Conservation (phyloP, 2,888 invertebrate species). For the Pseudococcus jackbeardsleyi region DNA sequence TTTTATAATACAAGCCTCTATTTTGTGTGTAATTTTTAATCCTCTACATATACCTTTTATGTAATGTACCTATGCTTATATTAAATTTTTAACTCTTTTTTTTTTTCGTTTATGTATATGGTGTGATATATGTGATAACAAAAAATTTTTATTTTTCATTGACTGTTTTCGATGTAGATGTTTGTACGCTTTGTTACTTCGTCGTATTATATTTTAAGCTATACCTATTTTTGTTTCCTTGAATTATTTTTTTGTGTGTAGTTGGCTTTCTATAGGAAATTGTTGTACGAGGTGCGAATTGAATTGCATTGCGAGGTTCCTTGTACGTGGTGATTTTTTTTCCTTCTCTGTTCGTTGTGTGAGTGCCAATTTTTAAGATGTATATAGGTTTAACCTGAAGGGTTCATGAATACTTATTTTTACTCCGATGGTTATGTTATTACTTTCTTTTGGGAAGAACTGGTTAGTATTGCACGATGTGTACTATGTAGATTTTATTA, state of each 20-base stretch:
- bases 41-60: slow-evolving; percentile 15
- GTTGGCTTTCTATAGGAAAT: not conserved
- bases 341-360: not conserved
- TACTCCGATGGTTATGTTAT: slow-evolving; percentile 22
- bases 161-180: slow-evolving; percentile 47
- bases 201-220: slow-evolving; percentile 8
- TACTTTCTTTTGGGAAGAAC: slow-evolving; percentile 52
- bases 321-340: slow-evolving; percentile 23
- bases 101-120: not conserved
- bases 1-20: not conserved
- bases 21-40: slow-evolving; percentile 3
- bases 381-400: not conserved
- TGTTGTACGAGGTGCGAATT: not conserved
- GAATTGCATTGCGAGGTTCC: not conserved
- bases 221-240: not conserved
- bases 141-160: slow-evolving; percentile 42
- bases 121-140: slow-evolving; percentile 55
- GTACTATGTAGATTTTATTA: slow-evolving; percentile 38
- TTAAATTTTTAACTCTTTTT: slow-evolving; percentile 30
- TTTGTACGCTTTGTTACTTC: slow-evolving; percentile 43
- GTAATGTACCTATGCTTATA: not conserved
- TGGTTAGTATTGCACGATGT: slow-evolving; percentile 54
- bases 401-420: not conserved
- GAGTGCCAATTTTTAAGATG: not conserved
- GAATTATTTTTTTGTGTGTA: not conserved